phyloP scores from a whole-genome alignment of 2,888 invertebrate genomes.

The Drosophila antonietae region DNA sequence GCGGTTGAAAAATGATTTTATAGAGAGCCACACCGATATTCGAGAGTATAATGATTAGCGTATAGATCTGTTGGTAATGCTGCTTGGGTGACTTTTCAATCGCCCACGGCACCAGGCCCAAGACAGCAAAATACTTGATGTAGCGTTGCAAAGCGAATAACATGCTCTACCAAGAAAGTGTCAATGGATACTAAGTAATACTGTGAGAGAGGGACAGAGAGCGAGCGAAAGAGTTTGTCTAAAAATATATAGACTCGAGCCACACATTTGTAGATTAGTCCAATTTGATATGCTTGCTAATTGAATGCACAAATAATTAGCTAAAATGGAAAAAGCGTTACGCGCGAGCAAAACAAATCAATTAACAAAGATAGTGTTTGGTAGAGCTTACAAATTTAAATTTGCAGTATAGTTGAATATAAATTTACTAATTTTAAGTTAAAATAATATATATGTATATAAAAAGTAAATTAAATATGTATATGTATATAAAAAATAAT shows the following conservation, averaged over 20 bases:
- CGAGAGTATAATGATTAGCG: conserved; percentile 45
- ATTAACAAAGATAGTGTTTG: neutral
- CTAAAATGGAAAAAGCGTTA: conserved; percentile 15
- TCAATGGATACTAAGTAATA: conserved; percentile 4
- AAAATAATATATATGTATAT: too few relatives aligned
- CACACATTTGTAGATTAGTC: neutral
- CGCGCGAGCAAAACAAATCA: neutral
- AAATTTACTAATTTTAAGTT: neutral
- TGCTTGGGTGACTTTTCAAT: conserved; percentile 29
- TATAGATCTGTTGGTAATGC: conserved; percentile 63
- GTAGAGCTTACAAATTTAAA: neutral
- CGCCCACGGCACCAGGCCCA: conserved; percentile 74
- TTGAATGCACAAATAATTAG: conserved; percentile 43
- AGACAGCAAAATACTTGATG: conserved; percentile 66
- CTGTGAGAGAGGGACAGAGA: neutral
- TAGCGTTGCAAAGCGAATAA: conserved; percentile 57
- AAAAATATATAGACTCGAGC: neutral
- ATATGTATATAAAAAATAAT: too few relatives aligned
- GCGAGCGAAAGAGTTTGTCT: neutral
- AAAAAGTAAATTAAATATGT: too few relatives aligned
- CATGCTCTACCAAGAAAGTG: conserved; percentile 47
- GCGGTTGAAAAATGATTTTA: conserved; percentile 31
- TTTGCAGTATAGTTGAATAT: neutral
- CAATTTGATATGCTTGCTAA: conserved; percentile 22
- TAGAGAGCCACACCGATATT: conserved; percentile 49